phyloP scores from a whole-genome alignment of 2,797 vertebrate genomes.

The Arrhamphus sclerolepis region DNA sequence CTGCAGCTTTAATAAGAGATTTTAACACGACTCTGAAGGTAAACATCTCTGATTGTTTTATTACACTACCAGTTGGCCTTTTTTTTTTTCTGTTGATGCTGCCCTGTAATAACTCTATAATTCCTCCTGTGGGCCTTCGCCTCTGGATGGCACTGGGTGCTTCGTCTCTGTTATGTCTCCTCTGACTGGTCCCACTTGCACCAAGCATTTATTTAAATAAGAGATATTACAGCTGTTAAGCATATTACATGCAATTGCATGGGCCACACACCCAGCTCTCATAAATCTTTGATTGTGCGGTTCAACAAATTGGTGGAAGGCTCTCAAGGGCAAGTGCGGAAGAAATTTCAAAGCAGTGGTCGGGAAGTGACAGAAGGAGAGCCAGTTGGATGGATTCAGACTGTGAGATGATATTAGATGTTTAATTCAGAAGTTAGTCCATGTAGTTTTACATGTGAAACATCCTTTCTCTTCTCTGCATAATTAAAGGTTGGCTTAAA shows the following conservation, averaged over 20 bases:
- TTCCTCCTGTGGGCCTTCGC: conserved; percentile 64
- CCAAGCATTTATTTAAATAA: conserved; percentile 69
- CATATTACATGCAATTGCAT: conserved; percentile 61
- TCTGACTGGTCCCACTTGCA: conserved; percentile 44
- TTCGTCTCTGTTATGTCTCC: conserved; percentile 71
- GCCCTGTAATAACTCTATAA: conserved; percentile 72
- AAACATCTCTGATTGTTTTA: conserved; percentile 75
- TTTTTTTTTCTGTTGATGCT: conserved; percentile 36
- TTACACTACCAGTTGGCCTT: conserved; percentile 60
- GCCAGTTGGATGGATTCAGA: conserved; percentile 19
- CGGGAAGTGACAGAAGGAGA: conserved; percentile 2
- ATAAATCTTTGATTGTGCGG: conserved; percentile 64
- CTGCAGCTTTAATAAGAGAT: conserved; percentile 56
- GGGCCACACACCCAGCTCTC: conserved; percentile 26
- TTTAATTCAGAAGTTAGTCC: conserved; percentile 15
- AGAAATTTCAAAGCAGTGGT: conserved; percentile 19
- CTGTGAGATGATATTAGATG: conserved; percentile 15
- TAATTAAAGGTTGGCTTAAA: too few species aligned
- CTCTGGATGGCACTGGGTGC: conserved; percentile 54
- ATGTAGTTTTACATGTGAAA: not conserved
- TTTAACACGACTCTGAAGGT: conserved; percentile 55
- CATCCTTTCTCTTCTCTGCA: too few species aligned
- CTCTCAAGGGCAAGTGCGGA: conserved; percentile 54
- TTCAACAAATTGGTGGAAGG: conserved; percentile 39
- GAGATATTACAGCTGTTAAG: conserved; percentile 70